Evolutionary conservation across 2,113 vertebrate genomes (phyloP), one percentile per base, ranked within the genome.

Genomic region (Colaptes auratus): DNA sequence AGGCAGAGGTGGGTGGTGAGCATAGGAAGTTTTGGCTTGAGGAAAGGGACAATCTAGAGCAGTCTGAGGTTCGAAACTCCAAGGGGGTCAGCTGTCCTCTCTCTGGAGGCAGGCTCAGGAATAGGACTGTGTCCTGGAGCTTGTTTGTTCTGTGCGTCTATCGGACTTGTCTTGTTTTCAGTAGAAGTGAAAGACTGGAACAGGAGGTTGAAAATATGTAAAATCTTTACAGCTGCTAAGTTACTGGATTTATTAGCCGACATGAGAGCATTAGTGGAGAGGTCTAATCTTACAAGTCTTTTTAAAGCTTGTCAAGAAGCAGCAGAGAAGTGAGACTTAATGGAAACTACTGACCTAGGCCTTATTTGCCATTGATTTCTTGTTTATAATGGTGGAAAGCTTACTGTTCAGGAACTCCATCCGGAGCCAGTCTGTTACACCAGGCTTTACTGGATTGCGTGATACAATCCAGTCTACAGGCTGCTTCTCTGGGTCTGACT

Each of bases 271-370:
- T 82, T 91, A 77, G 82, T n/a, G 60, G 69, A 53, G 85, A 81
- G 69, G 48, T 94, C 82, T 95, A 65, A 91, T 72, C 76, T 86
- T 91, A 35, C 25, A 88, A 33, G 75, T 77, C 87, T 93, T 86
- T 91, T 94, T 89, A 91, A 92, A 95, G 91, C 82, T 87, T 92
- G 82, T 94, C 82, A 83, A 61, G 85, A 89, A 86, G 58, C 75
- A 81, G 48, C 39, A 1, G 79, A 92, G 72, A 61, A 91, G 76
- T 94, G 86, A 44, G 64, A 60, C 58, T 83, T 81, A 18, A 7
- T 81, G 60, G 80, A 66, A 89, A 63, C 53, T 56, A 50, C 71
- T 94, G 91, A 42, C 61, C 90, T 83, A 42, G 0, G 5, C 53
- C 70, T 75, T 81, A 55, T 8, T 82, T 91, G 53, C 50, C 61